These are phyloP conservation scores for Champsocephalus gunnari DNA, from an alignment of 2,797 vertebrate species.

Conservation along the genomic window DNA sequence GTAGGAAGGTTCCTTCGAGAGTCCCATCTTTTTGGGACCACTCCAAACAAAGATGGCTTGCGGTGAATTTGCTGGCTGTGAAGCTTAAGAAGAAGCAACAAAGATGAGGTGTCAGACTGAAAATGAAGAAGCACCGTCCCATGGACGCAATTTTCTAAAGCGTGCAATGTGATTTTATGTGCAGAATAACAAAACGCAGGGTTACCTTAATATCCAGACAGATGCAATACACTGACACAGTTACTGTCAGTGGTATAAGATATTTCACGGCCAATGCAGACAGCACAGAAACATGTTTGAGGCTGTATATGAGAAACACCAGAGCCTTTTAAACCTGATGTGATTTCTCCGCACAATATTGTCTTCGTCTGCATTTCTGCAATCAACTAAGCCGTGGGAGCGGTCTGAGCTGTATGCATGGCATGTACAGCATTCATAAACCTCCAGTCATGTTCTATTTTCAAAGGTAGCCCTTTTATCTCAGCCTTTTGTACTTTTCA, in stretches of 20 bases:
- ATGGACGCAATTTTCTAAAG: conserved; percentile 62
- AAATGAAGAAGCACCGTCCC: conserved; percentile 60
- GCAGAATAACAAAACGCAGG: conserved; percentile 54
- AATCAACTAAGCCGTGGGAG: conserved; percentile 36
- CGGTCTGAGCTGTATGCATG: conserved; percentile 1
- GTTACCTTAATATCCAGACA: conserved; percentile 51
- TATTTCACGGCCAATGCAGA: conserved; percentile 50
- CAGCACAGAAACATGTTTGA: conserved; percentile 31
- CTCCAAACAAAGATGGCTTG: conserved; percentile 64
- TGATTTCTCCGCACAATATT: conserved; percentile 16
- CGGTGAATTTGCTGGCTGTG: conserved; percentile 44
- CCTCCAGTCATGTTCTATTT: conserved; percentile 23
- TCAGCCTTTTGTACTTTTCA: conserved; percentile 35
- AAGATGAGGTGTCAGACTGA: conserved; percentile 62
- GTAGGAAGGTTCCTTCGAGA: conserved; percentile 44
- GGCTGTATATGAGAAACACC: conserved; percentile 39
- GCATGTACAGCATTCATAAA: conserved; percentile 13
- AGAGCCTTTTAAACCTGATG: conserved; percentile 19
- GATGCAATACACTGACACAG: conserved; percentile 44
- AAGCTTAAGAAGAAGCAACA: conserved; percentile 53
- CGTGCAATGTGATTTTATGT: conserved; percentile 51
- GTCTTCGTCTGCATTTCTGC: conserved; percentile 10
- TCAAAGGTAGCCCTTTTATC: conserved; percentile 28
- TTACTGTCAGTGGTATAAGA: conserved; percentile 51
- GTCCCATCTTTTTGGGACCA: conserved; percentile 42